Evolutionary conservation across 2,113 vertebrate species (phyloP), one percentile per base, ranked within the genome.

Genomic region (Spilogale gracilis): DNA sequence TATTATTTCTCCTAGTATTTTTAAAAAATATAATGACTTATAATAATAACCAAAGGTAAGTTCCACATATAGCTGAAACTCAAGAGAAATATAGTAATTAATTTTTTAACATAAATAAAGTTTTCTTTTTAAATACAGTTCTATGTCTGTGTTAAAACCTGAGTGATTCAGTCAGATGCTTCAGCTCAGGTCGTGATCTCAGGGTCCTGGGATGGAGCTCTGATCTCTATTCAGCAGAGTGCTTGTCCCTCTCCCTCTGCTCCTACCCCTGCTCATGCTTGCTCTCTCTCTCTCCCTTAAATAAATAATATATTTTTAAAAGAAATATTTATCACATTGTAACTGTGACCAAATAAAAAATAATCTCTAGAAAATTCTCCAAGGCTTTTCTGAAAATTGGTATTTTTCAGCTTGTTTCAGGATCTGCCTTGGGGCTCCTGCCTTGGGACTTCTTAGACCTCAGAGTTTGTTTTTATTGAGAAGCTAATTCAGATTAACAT

Each of bases 401-500:
- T 79, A 50, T 38, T 87, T 86, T 85, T 38, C 16, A 63, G 3
- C 50, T 94, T 65, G 14, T 79, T 83, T 92, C 16, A 61, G 13
- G 6, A 21, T n/a, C 21, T 18, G 18, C 6, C 9, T 63, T n/a
- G 52, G 23, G 67, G 38, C 38, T 38, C 38, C 38, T 38, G 38
- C 38, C 38, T 38, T 38, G 38, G 38, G 38, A 38, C 38, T 38
- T 84, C 38, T 91, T 74, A 73, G 67, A 91, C 60, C 60, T 50
- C 38, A 5, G 17, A 94, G 56, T 74, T 60, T 69, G 16, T 60
- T 86, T 79, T 78, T n/a, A 91, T 76, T 74, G 30, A 86, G 43
- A 96, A 38, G 6, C 21, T 90, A 14, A 84, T 91, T 93, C 73
- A 92, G 27, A 30, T 94, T 82, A 83, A 79, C 4, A 20, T 89